Conservation (phyloP, 2,113 vertebrate species). For the Anseranas semipalmata region DNA sequence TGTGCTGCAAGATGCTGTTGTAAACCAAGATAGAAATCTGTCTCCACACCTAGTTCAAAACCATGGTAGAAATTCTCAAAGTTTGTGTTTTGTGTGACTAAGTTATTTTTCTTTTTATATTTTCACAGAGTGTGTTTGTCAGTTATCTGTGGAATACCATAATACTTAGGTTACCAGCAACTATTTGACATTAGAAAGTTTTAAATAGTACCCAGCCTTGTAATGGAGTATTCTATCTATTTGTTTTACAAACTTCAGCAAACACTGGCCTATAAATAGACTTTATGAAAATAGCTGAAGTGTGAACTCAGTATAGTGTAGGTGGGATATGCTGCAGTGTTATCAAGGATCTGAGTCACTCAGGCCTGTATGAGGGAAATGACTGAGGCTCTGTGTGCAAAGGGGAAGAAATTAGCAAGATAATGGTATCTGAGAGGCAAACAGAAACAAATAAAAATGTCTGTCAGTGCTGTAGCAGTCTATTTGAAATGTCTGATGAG, state of each 20-base stretch:
- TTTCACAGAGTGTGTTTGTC: not conserved
- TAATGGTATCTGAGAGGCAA: not conserved
- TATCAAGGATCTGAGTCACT: conserved; percentile 24
- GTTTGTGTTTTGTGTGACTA: not conserved
- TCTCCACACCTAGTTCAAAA: not conserved
- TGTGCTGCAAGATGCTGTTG: not conserved
- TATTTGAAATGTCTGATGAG: conserved; percentile 22
- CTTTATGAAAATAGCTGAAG: conserved; percentile 36
- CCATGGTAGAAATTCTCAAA: not conserved
- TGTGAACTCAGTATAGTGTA: not conserved
- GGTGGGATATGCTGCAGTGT: not conserved
- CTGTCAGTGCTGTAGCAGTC: not conserved
- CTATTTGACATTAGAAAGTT: conserved; percentile 3
- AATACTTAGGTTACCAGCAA: not conserved
- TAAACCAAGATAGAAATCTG: not conserved
- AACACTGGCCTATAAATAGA: conserved; percentile 52
- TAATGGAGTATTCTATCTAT: conserved; percentile 5
- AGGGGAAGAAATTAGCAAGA: not conserved
- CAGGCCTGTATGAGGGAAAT: not conserved
- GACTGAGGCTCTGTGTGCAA: not conserved
- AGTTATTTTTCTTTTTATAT: not conserved
- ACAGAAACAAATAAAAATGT: not conserved
- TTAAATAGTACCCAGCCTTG: conserved; percentile 37
- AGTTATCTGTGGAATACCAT: not conserved
- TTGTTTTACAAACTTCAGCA: conserved; percentile 23